A percentile compares a stretch with the other conserved stretches of the same genome.
Evolutionary conservation across 1,140 invertebrate species (phyloP).

Genomic region (Heliconius himera): DNA sequence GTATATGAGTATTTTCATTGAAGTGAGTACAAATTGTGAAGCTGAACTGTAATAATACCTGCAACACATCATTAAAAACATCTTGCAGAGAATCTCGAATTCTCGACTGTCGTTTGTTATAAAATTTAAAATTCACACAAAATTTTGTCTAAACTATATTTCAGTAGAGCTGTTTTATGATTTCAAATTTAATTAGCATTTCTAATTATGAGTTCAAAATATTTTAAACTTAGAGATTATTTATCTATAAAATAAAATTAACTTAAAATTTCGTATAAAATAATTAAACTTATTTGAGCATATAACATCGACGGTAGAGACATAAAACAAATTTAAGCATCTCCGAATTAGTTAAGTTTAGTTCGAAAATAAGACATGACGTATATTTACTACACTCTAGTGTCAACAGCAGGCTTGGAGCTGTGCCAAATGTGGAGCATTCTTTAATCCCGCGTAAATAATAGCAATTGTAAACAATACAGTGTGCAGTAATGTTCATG

Average conservation of each 20-base stretch:
- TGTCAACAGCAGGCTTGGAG: slow-evolving; percentile 31
- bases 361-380: slow-evolving; percentile 20
- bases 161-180: too few species aligned
- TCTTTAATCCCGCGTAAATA: slow-evolving; percentile 38
- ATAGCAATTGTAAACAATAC: slow-evolving; percentile 39
- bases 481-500: slow-evolving; percentile 29
- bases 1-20: too few species aligned
- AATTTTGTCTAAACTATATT: too few species aligned
- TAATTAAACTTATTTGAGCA: not conserved
- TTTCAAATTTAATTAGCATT: too few species aligned
- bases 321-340: slow-evolving; percentile 3
- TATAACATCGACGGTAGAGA: not conserved
- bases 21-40: too few species aligned
- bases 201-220: too few species aligned
- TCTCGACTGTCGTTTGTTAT: too few species aligned
- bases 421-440: slow-evolving; percentile 33
- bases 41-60: too few species aligned
- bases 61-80: too few species aligned
- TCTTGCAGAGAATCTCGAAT: too few species aligned
- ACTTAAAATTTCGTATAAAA: not conserved
- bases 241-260: not conserved
- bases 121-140: too few species aligned
- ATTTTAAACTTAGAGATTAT: too few species aligned
- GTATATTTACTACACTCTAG: slow-evolving; percentile 21
- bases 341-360: slow-evolving; percentile 9